Evolutionary conservation across 1,140 invertebrate species (phyloP), one percentile per base, ranked within the genome.

Genomic region (Drosophila repleta): DNA sequence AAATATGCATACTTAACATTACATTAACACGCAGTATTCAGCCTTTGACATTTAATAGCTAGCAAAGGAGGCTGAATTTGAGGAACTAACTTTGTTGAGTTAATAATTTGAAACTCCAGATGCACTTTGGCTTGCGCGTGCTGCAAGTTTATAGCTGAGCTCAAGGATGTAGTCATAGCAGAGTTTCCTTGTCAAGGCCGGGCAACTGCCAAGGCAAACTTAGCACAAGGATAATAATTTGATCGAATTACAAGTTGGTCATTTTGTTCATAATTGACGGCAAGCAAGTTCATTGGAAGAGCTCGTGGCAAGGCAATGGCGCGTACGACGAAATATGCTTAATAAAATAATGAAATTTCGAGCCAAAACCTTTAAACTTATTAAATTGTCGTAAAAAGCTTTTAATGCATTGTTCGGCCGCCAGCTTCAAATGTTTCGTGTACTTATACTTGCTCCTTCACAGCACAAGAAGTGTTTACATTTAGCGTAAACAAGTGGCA

Each of bases 321-420:
- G 26, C 26, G 15, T 49, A 37, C 4, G 8, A 37, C 15, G 26
- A 39, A 49, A 32, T 18, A 43, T 60, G 60, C 57, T 60, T 43
- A 62, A 17, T 39, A 17, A 21, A 53, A 43, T 46, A 63, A 81
- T 73, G 73, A 55, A 18, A 43, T 62, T 69, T 53, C 26, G 11
- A 61, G 29, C 26, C 18, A 29, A 65, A 56, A 61, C 29, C 61
- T 64, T 20, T 39, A 66, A 79, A 73, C 62, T 76, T 53, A 79
- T 74, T 73, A 43, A 70, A 79, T 79, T 69, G 26, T 8, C 51
- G 29, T 24, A 21, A 10, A 32, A 7, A 45, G 51, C 46, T 62
- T 60, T 26, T 60, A 20, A 51, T 26, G 29, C 35, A 41, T 8
- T 39, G 20, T 55, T 55, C 10, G 35, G 35, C 35, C 3, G 8